Percentiles rank a stretch among this genome's conserved stretches.
phyloP scores from a whole-genome alignment of 2,797 vertebrate genomes.

The Rallus crepitans region DNA sequence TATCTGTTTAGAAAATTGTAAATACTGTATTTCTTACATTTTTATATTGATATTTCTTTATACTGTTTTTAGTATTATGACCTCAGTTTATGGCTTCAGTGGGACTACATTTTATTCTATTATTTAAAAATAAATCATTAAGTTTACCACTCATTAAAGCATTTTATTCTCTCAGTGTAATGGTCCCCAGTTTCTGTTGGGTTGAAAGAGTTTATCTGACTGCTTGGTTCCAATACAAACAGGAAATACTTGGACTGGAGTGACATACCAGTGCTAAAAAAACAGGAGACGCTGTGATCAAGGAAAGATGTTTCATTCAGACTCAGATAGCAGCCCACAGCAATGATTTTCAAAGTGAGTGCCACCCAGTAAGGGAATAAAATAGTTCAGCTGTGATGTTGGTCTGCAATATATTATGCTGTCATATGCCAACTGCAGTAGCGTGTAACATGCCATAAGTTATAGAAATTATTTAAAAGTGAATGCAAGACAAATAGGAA shows the following conservation, averaged over 20 bases:
- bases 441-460: not conserved
- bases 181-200: not conserved
- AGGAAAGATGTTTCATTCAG: not conserved
- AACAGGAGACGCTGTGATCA: not conserved
- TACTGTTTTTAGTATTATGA: not conserved
- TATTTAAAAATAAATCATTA: not conserved
- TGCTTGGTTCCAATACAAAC: conserved; percentile 44
- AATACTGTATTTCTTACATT: not conserved
- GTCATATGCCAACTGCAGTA: not conserved
- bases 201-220: conserved; percentile 32
- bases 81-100: not conserved
- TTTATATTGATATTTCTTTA: not conserved
- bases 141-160: not conserved
- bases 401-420: not conserved
- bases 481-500: not conserved
- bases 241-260: conserved; percentile 33
- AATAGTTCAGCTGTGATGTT: not conserved
- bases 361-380: not conserved
- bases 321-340: not conserved
- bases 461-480: not conserved
- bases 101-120: not conserved
- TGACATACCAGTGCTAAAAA: not conserved
- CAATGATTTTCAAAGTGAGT: not conserved
- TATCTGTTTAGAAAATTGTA: not conserved
- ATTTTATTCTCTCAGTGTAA: not conserved